These are phyloP conservation scores for Amphipoea oculea DNA, from an alignment of 2,888 invertebrate genomes.

Conservation along the genomic window DNA sequence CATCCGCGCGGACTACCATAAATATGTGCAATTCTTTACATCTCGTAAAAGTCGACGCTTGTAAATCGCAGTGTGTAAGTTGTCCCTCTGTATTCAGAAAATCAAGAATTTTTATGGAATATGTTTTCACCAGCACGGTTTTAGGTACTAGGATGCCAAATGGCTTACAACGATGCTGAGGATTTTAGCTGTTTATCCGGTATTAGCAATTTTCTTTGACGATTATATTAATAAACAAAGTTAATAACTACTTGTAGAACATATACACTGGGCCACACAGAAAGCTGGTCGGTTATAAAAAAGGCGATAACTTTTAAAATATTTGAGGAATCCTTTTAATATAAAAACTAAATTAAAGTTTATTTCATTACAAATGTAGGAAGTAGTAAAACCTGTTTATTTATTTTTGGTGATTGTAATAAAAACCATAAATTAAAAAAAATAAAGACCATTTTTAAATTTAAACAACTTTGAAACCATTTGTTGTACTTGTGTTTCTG, in stretches of 20 bases:
- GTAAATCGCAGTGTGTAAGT: conserved; percentile 19
- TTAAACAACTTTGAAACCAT: neutral
- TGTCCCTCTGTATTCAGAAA: neutral
- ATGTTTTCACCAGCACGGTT: neutral
- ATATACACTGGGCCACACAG: neutral
- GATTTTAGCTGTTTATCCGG: neutral
- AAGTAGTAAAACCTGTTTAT: no score
- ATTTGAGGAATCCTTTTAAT: no score
- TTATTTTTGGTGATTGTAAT: no score
- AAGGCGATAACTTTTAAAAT: no score
- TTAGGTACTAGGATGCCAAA: neutral
- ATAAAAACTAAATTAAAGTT: no score
- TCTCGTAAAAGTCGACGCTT: neutral
- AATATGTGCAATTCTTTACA: neutral
- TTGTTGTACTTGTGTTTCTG: no score
- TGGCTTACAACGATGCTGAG: neutral
- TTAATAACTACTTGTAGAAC: neutral
- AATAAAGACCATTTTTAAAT: neutral
- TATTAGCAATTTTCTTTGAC: neutral
- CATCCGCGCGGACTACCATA: neutral
- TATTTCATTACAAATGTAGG: no score
- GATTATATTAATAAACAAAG: neutral
- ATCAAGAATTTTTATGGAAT: neutral
- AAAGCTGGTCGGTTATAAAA: neutral
- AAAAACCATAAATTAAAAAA: no score